Evolutionary conservation across 2,888 invertebrate genomes (phyloP), one percentile per base, ranked within the genome.

Genomic region (Marasmarcha lunaedactyla): DNA sequence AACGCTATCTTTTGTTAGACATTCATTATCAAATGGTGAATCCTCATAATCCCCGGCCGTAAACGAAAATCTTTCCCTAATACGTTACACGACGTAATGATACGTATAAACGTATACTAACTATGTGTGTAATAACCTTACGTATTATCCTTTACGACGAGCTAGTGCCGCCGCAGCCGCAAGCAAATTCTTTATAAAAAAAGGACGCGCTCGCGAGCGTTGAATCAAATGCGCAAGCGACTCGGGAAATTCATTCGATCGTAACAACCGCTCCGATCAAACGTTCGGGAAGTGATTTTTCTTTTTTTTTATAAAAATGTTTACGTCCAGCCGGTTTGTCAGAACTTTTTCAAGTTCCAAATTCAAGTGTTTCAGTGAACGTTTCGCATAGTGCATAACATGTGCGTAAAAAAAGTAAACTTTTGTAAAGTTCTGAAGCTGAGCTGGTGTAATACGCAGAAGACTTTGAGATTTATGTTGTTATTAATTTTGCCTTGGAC

Each of bases 121-220:
- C 62, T 57, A 70, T 68, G 69, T 59, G 59, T 60, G 58, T 63
- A 67, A 71, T 77, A 78, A 78, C 78, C 79, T 79, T 71, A 78
- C 63, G 63, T 68, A 71, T 78, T 81, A 83, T 81, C 81, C 83
- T 81, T 79, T 76, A 70, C 74, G 65, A 63, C 60, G 69, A 74
- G 71, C 60, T 73, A 77, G 77, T 71, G 63, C 74, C 70, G 76
- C 69, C 76, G 70, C 72, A 61, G 71, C 78, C 72, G 73, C 72
- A 61, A 71, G 78, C 72, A 73, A 71, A 71, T 66, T 71, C 63
- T 54, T 61, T 47, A 57, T 71, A 74, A 79, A 76, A 20, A 79
- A 79, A 78, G 76, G 76, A 78, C 66, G 72, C 55, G 54, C 52
- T 56, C 58, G 57, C 49, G 51, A 55, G 62, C 30, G 20, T 3